Base-by-base conservation (phyloP, 1,140 invertebrate genomes). In the Colletes latitarsis region DNA sequence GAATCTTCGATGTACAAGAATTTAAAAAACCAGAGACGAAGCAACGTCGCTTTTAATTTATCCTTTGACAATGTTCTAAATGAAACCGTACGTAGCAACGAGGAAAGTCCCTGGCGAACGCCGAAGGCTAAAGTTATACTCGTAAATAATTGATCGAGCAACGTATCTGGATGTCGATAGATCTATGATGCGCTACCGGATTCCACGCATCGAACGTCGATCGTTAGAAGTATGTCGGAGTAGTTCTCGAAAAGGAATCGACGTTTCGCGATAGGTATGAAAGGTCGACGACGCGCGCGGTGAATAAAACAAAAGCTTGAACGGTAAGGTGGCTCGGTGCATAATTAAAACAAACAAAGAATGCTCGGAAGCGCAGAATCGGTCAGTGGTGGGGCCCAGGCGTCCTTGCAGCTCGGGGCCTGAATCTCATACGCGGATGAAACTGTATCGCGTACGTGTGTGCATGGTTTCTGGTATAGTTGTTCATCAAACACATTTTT, bases 291-390 rank as follows among this genome's bases (percentile, higher is more conserved):
- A 55, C 30, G 6, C 64, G 41, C 0, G 19, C 53, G 17, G 55
- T n/a, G 57, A 84, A 81, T 53, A 43, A 72, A 52, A 66, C 53
- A 62, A 55, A 76, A 77, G 43, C 39, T 9, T 10, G 15, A 14
- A 4, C 17, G 52, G 21, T 49, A 55, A 74, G 49, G 10, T 64
- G 62, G 53, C 39, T 4, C 4, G 39, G 21, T 71, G 86, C 83
- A 87, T 91, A 91, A 92, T 92, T 91, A 91, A 92, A 92, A 91
- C 90, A 92, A 92, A 92, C 90, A 91, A 91, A 90, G 85, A 80
- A 71, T 70, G 78, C 85, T 90, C 66, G 87, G 88, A 86, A 85
- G 84, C 77, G 46, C 52, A 62, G 77, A 75, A 75, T 88, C 63
- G 55, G 19, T 41, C 58, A 67, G 81, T 58, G 46, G 68, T 49